These are phyloP conservation scores for Halcyon smyrnensis DNA, from an alignment of 2,797 vertebrate species.

Conservation along the genomic window DNA sequence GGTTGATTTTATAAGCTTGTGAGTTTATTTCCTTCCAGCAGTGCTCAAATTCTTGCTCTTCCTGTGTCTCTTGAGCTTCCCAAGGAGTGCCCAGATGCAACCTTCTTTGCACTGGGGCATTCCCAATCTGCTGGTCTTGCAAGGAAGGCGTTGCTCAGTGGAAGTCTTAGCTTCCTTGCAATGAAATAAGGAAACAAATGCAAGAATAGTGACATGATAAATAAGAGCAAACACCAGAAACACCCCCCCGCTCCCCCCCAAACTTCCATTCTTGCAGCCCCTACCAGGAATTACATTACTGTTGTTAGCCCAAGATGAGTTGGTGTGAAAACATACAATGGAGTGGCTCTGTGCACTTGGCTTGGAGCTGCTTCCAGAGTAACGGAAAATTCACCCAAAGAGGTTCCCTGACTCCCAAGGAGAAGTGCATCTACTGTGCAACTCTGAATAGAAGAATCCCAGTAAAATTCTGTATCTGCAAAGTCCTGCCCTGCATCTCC, in stretches of 20 bases:
- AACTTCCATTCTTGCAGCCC: not conserved
- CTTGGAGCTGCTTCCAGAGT: not conserved
- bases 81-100: not conserved
- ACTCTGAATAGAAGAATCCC: not conserved
- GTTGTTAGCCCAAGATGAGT: not conserved
- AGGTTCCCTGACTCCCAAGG: not conserved
- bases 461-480: not conserved
- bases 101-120: not conserved
- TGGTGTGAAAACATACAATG: fast-evolving
- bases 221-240: not conserved
- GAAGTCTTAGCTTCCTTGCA: not conserved
- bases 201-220: not conserved
- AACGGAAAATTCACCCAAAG: not conserved
- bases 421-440: not conserved
- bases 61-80: not conserved
- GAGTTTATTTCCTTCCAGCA: not conserved
- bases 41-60: not conserved
- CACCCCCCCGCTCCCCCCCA: too few species aligned
- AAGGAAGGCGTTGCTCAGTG: not conserved
- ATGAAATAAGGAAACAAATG: not conserved
- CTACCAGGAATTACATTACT: not conserved
- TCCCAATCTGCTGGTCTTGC: not conserved
- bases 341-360: not conserved
- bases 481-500: not conserved
- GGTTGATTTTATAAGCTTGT: not conserved